Evolutionary conservation across 2,797 vertebrate genomes (phyloP), one percentile per base, ranked within the genome.

Genomic region (Tenualosa thibaudeaui): DNA sequence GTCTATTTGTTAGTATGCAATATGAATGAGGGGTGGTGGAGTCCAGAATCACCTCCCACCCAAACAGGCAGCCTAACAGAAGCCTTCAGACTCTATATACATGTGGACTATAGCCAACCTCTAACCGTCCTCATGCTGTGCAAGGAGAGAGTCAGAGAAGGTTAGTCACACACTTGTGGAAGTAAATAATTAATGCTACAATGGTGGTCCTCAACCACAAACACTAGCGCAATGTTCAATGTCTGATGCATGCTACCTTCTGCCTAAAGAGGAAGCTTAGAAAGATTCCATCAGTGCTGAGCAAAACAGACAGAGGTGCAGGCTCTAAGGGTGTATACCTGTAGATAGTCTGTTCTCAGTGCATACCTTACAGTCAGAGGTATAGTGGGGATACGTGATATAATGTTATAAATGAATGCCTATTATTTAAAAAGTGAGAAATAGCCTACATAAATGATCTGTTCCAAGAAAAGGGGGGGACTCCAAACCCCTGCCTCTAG

Each of bases 121-220:
- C 58, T 62, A 22, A 22, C 54, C 19, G 5, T 9, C 22, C 7
- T 62, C 58, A 7, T 8, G n/a, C n/a, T 8, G 6, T 62, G 7
- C 58, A 24, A 62, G 17, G 1, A 19, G 1, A 19, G 56, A 58
- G 56, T 58, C 56, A 56, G 53, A 17, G 53, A 56, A 56, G 13
- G 53, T 4, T 56, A 58, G 56, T 58, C 6, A 58, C 56, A 58
- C 19, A 58, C 56, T 62, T 62, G n/a, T 62, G 22, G 22, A 62
- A 62, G 58, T 62, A 24, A 62, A 62, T 62, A 62, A n/a, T 78
- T 78, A 43, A 78, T 46, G 40, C 19, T 46, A 37, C 31, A 75
- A 75, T 75, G 15, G 71, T 5, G 71, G 40, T 43, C 71, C 71
- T 78, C 40, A 78, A 43, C 71, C 71, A 78, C 71, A 46, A 78